Evolutionary conservation across 2,888 invertebrate species (phyloP), one percentile per base, ranked within the genome.

Genomic region (Amiota mariae): DNA sequence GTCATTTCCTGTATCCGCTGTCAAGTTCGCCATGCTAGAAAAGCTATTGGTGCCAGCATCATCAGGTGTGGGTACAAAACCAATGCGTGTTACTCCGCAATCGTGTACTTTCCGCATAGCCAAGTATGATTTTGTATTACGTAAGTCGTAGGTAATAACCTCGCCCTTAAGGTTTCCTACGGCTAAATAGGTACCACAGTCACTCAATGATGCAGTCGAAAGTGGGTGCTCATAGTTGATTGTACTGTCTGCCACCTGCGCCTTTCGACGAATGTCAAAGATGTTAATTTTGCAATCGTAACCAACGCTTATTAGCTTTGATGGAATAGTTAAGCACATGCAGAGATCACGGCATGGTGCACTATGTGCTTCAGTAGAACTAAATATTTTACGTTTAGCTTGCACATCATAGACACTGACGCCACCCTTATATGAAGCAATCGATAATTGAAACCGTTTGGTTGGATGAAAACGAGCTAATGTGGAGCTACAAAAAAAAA

Each of bases 101-200:
- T 88, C 88, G 49, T 89, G 89, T 0, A 88, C 80, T 13, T 82
- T 81, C 20, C 82, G 84, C 6, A 86, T 82, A 0, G 82, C 79
- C 63, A 90, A 64, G 13, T 81, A 83, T 8, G 78, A 66, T 70
- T 87, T 88, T 6, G 87, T 84, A 71, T 84, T 88, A 15, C 90
- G 82, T 78, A 89, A 85, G 74, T 90, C 90, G 72, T 88, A 89
- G 9, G 87, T 79, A 3, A 88, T 87, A 0, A 90, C 77, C 73
- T 90, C 90, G 0, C 90, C 90, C 66, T 90, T 90, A 0, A 90
- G 81, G 77, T 88, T 89, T 0, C 90, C 90, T 1, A 86, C 88
- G 77, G 88, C 88, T 54, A 88, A 87, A 72, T 82, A 89, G 3
- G 80, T 87, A 11, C 90, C 90, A 73, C 90, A 90, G 48, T 89